phyloP scores from a whole-genome alignment of 1,140 invertebrate genomes.

The Asbolus verrucosus region DNA sequence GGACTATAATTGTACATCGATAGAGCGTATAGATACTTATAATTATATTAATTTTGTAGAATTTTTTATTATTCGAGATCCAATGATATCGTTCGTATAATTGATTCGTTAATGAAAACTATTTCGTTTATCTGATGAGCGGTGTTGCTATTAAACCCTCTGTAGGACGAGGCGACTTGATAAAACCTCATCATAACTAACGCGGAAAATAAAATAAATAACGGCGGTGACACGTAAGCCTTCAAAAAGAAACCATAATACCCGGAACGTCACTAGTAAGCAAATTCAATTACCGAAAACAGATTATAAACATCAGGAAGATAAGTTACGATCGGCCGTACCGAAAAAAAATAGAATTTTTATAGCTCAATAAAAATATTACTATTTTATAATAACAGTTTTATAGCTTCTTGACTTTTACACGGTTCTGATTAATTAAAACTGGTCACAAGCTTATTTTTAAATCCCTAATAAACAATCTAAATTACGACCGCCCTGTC shows the following conservation, averaged over 20 bases:
- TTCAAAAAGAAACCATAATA: constrained; percentile 5
- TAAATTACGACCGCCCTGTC: constrained; percentile 38
- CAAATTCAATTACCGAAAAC: constrained; percentile 37
- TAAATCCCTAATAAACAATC: constrained; percentile 38
- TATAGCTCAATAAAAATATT: constrained; percentile 39
- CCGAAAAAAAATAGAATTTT: constrained; percentile 34
- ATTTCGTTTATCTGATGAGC: background rate
- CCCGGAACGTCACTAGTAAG: constrained; percentile 6
- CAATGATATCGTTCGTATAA: too few relatives aligned
- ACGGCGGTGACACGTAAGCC: background rate
- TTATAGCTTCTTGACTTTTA: constrained; percentile 41
- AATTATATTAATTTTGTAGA: too few relatives aligned
- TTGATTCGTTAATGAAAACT: constrained; percentile 21
- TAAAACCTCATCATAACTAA: constrained; percentile 12
- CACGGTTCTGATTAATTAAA: constrained; percentile 44
- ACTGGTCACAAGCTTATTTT: constrained; percentile 39
- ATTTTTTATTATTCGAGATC: too few relatives aligned
- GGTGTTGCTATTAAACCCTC: constrained; percentile 3
- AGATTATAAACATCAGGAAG: constrained; percentile 30
- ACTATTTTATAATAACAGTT: constrained; percentile 41
- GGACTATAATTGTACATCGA: too few relatives aligned
- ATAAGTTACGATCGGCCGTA: constrained; percentile 11
- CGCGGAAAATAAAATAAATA: constrained; percentile 21
- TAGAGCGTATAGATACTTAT: too few relatives aligned
- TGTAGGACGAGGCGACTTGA: constrained; percentile 5